Evolutionary conservation across 2,888 invertebrate species (phyloP), one percentile per base, ranked within the genome.

Genomic region (Nymphalis polychloros): DNA sequence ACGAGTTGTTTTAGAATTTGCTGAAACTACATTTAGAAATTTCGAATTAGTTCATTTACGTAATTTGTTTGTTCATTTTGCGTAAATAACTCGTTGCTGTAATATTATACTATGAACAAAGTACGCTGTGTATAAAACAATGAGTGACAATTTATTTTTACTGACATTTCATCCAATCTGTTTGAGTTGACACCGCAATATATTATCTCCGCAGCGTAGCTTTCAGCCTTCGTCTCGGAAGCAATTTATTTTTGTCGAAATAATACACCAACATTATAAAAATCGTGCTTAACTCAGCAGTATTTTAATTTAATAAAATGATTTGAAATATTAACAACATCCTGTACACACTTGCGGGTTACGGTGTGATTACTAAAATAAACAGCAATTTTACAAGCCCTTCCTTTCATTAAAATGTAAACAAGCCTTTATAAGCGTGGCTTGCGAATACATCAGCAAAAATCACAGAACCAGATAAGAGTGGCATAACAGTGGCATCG

Each of bases 381-480:
- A 84, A 83, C 83, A 84, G 77, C 13, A 85, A 82, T 84, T 83
- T 83, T 82, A 79, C 82, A 81, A 75, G 79, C 78, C 77, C 79
- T 79, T 79, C 81, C 78, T 86, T 85, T 87, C 84, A 89, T 88
- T 85, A 87, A 88, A 86, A 87, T 87, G 86, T 88, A 87, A 88
- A 89, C 87, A 67, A 63, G 62, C 55, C 60, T 68, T 19, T 52
- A 67, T 62, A 61, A 53, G n/a, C 31, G 63, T 46, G 27, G 19
- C 20, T 59, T 19, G 20, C 27, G 48, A 65, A 65, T 66, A 63
- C 59, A 60, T 64, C 62, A 59, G 59, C 46, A 64, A 62, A 67
- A 69, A 52, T 59, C 41, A 53, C 65, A 53, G 50, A 62, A 46
- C n/a, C 27, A 46, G 13, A n/a, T n/a, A n/a, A n/a, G n/a, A n/a